Percentiles rank a stretch among this genome's conserved stretches.
phyloP scores from a whole-genome alignment of 2,888 invertebrate genomes.

The Pachliopta kotzebuea region DNA sequence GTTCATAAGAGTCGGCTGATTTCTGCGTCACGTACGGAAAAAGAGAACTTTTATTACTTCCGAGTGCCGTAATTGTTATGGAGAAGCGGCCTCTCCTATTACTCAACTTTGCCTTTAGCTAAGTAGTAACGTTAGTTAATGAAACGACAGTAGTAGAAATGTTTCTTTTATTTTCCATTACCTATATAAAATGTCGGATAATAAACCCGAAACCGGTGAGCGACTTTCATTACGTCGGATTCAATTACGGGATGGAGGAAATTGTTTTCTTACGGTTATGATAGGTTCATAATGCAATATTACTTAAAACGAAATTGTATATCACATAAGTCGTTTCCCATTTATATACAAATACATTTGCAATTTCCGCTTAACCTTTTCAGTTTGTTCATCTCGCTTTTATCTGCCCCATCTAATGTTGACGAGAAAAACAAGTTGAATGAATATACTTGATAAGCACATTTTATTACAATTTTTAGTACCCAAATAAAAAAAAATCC shows the following conservation, averaged over 20 bases:
- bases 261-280: constrained; percentile 23
- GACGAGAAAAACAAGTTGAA: no score
- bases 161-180: constrained; percentile 34
- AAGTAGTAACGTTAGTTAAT: constrained; percentile 47
- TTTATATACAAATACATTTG: not conserved
- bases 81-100: constrained; percentile 65
- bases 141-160: constrained; percentile 40
- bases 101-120: constrained; percentile 59
- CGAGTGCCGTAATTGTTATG: constrained; percentile 70
- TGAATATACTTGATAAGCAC: no score
- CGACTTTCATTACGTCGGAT: constrained; percentile 21
- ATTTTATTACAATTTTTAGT: no score
- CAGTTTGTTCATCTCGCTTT: no score
- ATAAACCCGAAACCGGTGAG: constrained; percentile 24
- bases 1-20: constrained; percentile 63
- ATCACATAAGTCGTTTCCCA: not conserved
- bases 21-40: constrained; percentile 67
- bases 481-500: no score
- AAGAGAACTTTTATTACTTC: constrained; percentile 76
- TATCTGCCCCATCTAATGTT: no score
- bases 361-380: not conserved
- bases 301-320: constrained; percentile 1
- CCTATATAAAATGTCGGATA: constrained; percentile 20
- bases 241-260: constrained; percentile 17
- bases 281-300: constrained; percentile 18